Evolutionary conservation across 2,888 invertebrate genomes (phyloP), one percentile per base, ranked within the genome.

Genomic region (Agrochola lota): DNA sequence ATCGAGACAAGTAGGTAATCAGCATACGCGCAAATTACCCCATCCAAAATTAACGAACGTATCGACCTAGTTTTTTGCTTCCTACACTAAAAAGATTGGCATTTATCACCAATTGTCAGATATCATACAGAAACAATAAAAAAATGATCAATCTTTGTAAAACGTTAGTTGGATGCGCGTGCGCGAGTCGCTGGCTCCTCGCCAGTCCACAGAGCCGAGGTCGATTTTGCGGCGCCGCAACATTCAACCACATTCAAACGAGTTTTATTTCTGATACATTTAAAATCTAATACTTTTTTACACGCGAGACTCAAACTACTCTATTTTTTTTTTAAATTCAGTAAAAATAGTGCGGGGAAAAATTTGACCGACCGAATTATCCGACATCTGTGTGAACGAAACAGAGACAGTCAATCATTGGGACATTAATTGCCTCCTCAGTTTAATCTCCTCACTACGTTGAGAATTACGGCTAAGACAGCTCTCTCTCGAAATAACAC

Each of bases 211-310:
- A 89, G 90, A 83, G 74, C 81, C 92, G 93, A 92, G 91, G 93
- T 91, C 93, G 92, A 93, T 94, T 93, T 88, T 94, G 96, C 93
- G 96, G 95, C 93, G 91, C 93, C 94, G 90, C 95, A 91, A 91
- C 86, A 91, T 94, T 91, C 90, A 89, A 96, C 96, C 96, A 91
- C 96, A 95, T 91, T 93, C 87, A 91, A 92, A 93, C 91, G 91
- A 90, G 87, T 91, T 93, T 93, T 94, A 94, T 94, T 93, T 92
- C 77, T 73, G 84, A 84, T 66, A 59, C 80, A 78, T 87, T 87
- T 87, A 76, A 89, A 88, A 85, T 84, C 82, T 81, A 86, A 78
- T 71, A 66, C 71, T 81, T 75, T 84, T 78, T 79, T 23, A 20
- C 62, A 23, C 60, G 64, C 64, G 63, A 74, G 46, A 52, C 52